phyloP scores from a whole-genome alignment of 1,140 invertebrate species.

The Rhynchophorus ferrugineus region DNA sequence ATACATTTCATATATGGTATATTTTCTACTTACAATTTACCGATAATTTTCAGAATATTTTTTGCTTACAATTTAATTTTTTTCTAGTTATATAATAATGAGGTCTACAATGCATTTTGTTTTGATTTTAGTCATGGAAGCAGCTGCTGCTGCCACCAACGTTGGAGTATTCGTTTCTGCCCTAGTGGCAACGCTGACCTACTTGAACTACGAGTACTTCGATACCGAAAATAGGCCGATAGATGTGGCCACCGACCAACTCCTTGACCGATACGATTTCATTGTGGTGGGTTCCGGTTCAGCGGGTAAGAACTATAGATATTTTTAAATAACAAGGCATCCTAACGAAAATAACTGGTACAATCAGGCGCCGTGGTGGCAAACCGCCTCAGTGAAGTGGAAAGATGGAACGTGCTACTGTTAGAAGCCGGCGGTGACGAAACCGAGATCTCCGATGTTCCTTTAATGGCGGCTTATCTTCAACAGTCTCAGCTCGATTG shows the following conservation, averaged over 20 bases:
- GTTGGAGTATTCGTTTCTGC: constrained; percentile 71
- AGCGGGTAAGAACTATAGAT: constrained; percentile 54
- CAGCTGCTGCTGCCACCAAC: constrained; percentile 42
- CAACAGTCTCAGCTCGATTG: constrained; percentile 85
- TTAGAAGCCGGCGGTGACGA: constrained; percentile 89
- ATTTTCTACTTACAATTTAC: no score
- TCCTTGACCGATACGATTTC: constrained; percentile 73
- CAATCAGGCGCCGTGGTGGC: constrained; percentile 80
- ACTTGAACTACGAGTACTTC: constrained; percentile 68
- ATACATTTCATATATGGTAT: no score
- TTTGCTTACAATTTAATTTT: no score
- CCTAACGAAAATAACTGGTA: constrained; percentile 13
- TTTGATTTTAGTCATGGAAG: constrained; percentile 36
- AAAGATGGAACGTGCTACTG: constrained; percentile 73
- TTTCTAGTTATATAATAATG: no score
- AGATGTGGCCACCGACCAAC: constrained; percentile 53
- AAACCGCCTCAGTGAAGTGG: constrained; percentile 70
- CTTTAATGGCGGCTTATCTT: constrained; percentile 76
- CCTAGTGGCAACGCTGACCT: constrained; percentile 69
- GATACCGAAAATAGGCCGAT: constrained; percentile 68
- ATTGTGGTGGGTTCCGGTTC: constrained; percentile 91
- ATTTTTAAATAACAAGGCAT: not conserved
- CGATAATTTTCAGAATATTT: no score
- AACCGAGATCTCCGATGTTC: constrained; percentile 82
- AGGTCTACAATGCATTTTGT: no score